These are phyloP conservation scores for Lasaia peninsularis DNA, from an alignment of 1,140 invertebrate species.

Conservation along the genomic window DNA sequence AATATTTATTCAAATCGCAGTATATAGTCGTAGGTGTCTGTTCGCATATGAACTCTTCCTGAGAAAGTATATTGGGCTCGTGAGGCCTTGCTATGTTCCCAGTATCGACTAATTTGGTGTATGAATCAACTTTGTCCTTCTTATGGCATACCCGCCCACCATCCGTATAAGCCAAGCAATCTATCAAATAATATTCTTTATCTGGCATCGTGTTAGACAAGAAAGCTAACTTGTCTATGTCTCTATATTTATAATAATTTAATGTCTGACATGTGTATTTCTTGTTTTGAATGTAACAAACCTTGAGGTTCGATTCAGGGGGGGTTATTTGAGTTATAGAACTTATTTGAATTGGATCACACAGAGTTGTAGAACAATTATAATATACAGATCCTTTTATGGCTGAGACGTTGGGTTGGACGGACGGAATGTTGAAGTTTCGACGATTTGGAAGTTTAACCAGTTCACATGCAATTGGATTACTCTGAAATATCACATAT, in stretches of 20 bases:
- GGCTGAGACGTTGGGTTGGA: constrained; percentile 53
- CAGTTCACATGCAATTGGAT: constrained; percentile 38
- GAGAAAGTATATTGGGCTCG: constrained; percentile 43
- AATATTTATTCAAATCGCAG: constrained; percentile 48
- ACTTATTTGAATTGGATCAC: constrained; percentile 31
- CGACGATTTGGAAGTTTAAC: constrained; percentile 18
- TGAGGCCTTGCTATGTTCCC: constrained; percentile 47
- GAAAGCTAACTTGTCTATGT: constrained; percentile 55
- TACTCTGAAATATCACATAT: constrained; percentile 37
- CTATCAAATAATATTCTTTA: constrained; percentile 52
- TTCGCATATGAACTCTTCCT: constrained; percentile 63
- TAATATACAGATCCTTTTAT: constrained; percentile 37
- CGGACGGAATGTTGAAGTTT: constrained; percentile 32
- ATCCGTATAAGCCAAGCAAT: constrained; percentile 55
- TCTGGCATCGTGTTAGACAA: constrained; percentile 42
- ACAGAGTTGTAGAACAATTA: constrained; percentile 38
- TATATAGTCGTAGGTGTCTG: constrained; percentile 37
- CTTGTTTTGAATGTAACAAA: constrained; percentile 34
- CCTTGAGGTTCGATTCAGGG: constrained; percentile 30
- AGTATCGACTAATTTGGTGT: constrained; percentile 45
- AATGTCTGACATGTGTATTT: constrained; percentile 43
- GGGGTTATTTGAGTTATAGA: constrained; percentile 46
- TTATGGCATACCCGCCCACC: constrained; percentile 53
- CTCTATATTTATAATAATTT: constrained; percentile 50
- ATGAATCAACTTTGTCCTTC: constrained; percentile 41